Evolutionary conservation across 37 sponge, comb jelly and placozoan species (phyloP), one percentile per base, ranked within the genome.

Genomic region (Oopsacas minuta): DNA sequence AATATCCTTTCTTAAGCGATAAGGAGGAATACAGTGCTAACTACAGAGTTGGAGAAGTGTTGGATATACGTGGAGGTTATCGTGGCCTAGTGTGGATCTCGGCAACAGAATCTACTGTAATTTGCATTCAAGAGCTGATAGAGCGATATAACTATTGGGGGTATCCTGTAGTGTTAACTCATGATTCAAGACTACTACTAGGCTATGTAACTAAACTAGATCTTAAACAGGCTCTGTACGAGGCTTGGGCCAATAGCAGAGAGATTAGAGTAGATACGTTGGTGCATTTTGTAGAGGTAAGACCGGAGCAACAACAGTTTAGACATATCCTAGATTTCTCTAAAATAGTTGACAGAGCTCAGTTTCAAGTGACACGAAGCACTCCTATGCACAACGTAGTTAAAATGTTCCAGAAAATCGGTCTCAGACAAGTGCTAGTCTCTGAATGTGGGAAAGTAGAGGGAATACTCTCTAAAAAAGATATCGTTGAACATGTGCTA

Each of bases 1-100:
- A 96, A 39, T 99, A 90, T 39, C 99, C 99, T 1, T 99, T 92
- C 86, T 82, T 99, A 87, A 94, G 93, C 89, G 93, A 93, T 51
- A 99, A 99, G 85, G 94, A 90, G 35, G 96, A 95, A 42, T 93
- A 89, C 85, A 88, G 83, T 35, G 88, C 90, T 53, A 86, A 91
- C 81, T 81, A 89, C 0, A 51, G 87, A 38, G 92, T 90, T 0
- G 88, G 88, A 53, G 93, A 99, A 20, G 91, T 99, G 75, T 91
- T 96, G 94, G 85, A 81, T 36, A 92, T 94, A 32, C 86, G 84
- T 82, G 88, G 46, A 38, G 88, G 85, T 0, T 61, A 61, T 61
- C 75, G 75, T 3, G 28, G 28, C 22, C 20, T 61, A 3, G 75
- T 61, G 7, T 61, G 75, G 75, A 61, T 61, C 22, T 61, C 75